A percentile compares a stretch with the other conserved stretches of the same genome.
phyloP scores from a whole-genome alignment of 2,797 vertebrate species.

The Heterohyrax brucei region DNA sequence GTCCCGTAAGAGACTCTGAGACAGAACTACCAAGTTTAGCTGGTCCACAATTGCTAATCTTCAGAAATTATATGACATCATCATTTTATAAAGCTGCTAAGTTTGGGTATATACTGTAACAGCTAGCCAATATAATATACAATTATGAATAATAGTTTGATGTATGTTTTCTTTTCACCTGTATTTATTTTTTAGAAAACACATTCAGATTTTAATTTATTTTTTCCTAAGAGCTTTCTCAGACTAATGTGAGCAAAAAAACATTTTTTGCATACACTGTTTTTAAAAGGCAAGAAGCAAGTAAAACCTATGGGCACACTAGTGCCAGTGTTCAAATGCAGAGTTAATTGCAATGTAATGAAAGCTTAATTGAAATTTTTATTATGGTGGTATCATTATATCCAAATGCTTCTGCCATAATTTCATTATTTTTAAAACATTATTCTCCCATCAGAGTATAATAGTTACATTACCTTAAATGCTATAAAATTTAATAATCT shows the following conservation, averaged over 20 bases:
- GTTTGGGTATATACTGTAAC: not conserved
- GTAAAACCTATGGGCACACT: constrained; percentile 64
- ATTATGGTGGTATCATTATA: constrained; percentile 82
- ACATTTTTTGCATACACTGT: not conserved
- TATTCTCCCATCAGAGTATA: constrained; percentile 76
- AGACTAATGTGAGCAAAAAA: constrained; percentile 53
- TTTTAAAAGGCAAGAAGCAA: constrained; percentile 78
- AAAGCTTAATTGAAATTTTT: constrained; percentile 83
- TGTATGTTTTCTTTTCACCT: constrained; percentile 28
- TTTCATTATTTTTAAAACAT: constrained; percentile 85
- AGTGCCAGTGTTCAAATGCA: constrained; percentile 74
- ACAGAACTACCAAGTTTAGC: not conserved
- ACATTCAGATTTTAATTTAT: constrained; percentile 65
- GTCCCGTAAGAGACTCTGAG: not conserved
- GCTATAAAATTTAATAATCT: constrained; percentile 81
- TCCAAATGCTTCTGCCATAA: constrained; percentile 82
- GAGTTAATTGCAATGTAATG: constrained; percentile 84
- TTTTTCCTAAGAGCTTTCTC: constrained; percentile 62
- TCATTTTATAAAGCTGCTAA: not conserved
- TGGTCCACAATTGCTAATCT: not conserved
- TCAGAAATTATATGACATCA: constrained; percentile 43
- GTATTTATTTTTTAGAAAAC: constrained; percentile 49
- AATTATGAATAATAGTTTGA: constrained; percentile 48
- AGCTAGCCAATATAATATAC: not conserved
- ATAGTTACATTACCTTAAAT: constrained; percentile 79